Evolutionary conservation across 2,113 vertebrate species (phyloP), one percentile per base, ranked within the genome.

Genomic region (Varanus komodoensis): DNA sequence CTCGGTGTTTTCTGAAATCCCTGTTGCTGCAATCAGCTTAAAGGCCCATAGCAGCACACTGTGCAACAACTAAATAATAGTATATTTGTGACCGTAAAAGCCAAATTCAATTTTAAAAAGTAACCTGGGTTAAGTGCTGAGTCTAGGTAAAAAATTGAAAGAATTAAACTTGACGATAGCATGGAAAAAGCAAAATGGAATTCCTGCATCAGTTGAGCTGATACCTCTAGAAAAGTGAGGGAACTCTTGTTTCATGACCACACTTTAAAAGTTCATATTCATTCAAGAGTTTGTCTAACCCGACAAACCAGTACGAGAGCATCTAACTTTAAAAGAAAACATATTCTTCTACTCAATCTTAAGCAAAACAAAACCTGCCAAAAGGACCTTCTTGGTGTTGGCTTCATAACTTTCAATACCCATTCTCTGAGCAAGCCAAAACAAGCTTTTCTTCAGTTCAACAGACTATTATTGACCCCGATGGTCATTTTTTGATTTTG

Each of bases 1-100:
- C 34, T 67, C 44, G 17, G 17, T 32, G 48, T 86, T 92, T 90
- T 88, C 54, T 80, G 11, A 85, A 79, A 32, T 61, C 91, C 21
- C 50, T 15, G 3, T 19, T 81, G 69, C 32, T 78, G 1, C 52
- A 85, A 86, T 88, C 17, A 71, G 38, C 85, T 86, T 71, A 89
- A 86, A 93, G 57, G 21, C 89, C 3, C 29, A 67, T 2, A 87
- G 27, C 14, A 86, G 25, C 4, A 89, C 84, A 83, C 81, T n/a
- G 64, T 44, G 6, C 52, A 89, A 85, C 15, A 81, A 17, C 11
- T 91, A 21, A 87, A 67, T 50, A 93, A 91, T 17, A 50, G 57
- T 17, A 0, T 86, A 88, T 90, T 91, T 78, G 75, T 85, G 82
- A 79, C 48, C 34, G 29, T 79, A 57, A 71, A 69, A 69, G n/a